Evolutionary conservation across 2,113 vertebrate species (phyloP).

Genomic region (Neogale vison): DNA sequence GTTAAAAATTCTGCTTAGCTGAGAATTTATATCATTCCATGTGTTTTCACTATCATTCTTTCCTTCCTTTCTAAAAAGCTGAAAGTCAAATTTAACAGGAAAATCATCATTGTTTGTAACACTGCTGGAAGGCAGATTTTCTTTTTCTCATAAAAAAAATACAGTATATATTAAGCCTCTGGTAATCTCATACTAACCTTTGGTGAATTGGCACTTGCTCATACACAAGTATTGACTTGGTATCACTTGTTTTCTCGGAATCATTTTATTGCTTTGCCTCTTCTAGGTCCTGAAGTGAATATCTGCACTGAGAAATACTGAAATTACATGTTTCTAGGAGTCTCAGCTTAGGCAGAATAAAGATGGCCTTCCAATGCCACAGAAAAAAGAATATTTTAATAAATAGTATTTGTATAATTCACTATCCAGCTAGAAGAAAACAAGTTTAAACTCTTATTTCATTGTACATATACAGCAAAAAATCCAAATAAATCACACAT

Average conservation of each 20-base stretch:
- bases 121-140: background rate
- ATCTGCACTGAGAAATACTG: background rate
- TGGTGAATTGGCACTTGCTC: background rate
- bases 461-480: background rate
- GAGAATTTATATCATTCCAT: background rate
- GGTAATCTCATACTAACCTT: conserved; percentile 4
- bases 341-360: conserved; percentile 12
- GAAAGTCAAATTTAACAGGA: background rate
- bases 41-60: conserved; percentile 19
- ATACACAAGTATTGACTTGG: background rate
- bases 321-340: conserved; percentile 44
- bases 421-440: conserved; percentile 40
- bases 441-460: conserved; percentile 23
- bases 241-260: conserved; percentile 7
- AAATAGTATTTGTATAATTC: conserved; percentile 10
- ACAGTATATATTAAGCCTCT: background rate
- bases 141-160: background rate
- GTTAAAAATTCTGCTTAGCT: background rate
- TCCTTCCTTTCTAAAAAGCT: conserved; percentile 6
- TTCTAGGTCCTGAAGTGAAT: conserved; percentile 35
- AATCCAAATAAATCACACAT: conserved; percentile 20
- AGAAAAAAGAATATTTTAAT: conserved; percentile 28
- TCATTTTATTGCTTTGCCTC: background rate
- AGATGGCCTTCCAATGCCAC: background rate
- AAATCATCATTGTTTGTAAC: conserved; percentile 36